Base-by-base conservation (phyloP, 2,113 vertebrate species). In the Syngnathus floridae region DNA sequence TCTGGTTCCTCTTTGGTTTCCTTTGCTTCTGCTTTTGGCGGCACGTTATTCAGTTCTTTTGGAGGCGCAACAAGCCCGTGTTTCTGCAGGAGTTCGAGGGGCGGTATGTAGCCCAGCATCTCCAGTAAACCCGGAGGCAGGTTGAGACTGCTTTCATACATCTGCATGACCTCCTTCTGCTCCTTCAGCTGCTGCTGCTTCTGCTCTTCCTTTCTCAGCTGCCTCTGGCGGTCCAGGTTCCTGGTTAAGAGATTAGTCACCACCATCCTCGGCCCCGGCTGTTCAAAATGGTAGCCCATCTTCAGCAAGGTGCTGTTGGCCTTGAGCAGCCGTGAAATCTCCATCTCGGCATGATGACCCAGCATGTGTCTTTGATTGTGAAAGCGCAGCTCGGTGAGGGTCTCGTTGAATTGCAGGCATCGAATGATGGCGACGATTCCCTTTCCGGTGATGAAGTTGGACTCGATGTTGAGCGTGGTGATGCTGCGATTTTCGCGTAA, bases 361-460 rank as follows among this genome's bases (percentile, higher is more conserved):
- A 99, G 79, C 94, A 99, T 93, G 85, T 94, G 92, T n/a, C 96
- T 86, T 82, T 99, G 97, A 75, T 99, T 99, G 90, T 99, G 97
- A 65, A 99, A 99, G n/a, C 97, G 93, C 31, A 99, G 88, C 78
- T 99, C 97, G 0, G 92, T 95, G 37, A 99, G 89, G 0, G 91
- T 93, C 88, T 99, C 97, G 0, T 99, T 99, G 83, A 95, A 99
- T 74, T 99, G 97, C 37, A 99, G 92, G 77, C 97, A 99, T 10
- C 97, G 90, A 86, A 99, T 87, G 77, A 99, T 93, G 56, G 97
- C 95, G 0, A 97, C 89, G 0, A 98, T 93, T 2, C 97, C 97
- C 49, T 95, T 97, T 9, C 96, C 96, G 0, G 95, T 93, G 61
- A 99, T 89, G 68, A 91, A 95, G 40, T 99, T 99, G 49, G 97